Conservation (phyloP, 2,888 invertebrate genomes). For the Scaeva pyrastri region DNA sequence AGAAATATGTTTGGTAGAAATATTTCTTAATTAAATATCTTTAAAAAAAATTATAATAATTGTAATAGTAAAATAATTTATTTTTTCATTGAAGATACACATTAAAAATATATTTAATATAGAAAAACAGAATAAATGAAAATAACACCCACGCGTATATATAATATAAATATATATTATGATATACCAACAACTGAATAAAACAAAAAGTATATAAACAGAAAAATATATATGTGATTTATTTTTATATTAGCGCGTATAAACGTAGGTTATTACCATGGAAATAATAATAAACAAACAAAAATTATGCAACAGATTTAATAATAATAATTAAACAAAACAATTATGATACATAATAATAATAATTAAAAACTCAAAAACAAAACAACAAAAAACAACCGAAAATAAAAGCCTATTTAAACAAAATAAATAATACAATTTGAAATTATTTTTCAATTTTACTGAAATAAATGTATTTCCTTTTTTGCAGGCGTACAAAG, state of each 20-base stretch:
- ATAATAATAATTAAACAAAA: conserved; percentile 43
- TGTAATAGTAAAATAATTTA: conserved; percentile 73
- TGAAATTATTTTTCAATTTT: conserved; percentile 48
- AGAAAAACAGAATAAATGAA: conserved; percentile 34
- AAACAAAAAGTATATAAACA: conserved; percentile 53
- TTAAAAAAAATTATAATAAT: conserved; percentile 36
- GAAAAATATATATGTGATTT: conserved; percentile 73
- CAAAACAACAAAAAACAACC: conserved; percentile 37
- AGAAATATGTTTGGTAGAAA: conserved; percentile 47
- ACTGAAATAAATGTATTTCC: conserved; percentile 61
- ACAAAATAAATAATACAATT: conserved; percentile 60
- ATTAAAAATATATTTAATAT: conserved; percentile 33
- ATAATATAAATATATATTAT: conserved; percentile 22
- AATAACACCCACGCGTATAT: conserved; percentile 61
- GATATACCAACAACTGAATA: conserved; percentile 43
- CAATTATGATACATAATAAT: conserved; percentile 33
- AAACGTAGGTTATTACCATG: conserved; percentile 69
- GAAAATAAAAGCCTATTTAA: conserved; percentile 61
- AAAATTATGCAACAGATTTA: conserved; percentile 60
- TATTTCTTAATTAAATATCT: conserved; percentile 28
- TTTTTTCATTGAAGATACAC: conserved; percentile 65
- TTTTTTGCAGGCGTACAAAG: conserved; percentile 72
- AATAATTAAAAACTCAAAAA: conserved; percentile 26
- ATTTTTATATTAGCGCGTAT: conserved; percentile 76
- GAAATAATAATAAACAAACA: conserved; percentile 44